Base-by-base conservation (phyloP, 2,797 vertebrate genomes). In the Synanceia verrucosa region DNA sequence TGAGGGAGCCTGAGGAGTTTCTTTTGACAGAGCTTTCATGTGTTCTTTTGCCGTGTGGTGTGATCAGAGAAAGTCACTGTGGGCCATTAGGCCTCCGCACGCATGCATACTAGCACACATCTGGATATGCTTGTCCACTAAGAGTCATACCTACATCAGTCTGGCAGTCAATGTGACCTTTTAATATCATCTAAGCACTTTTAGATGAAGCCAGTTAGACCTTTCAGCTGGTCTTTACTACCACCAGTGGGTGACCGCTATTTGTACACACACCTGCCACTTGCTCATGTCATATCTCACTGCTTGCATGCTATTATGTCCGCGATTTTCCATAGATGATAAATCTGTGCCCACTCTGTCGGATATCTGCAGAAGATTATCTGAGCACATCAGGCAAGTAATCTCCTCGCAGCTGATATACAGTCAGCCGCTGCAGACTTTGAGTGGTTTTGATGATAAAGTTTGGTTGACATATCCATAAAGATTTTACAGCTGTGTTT, bases 401-500 rank as follows among this genome's bases (percentile, higher is more conserved):
- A 50, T 66, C 31, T 53, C 33, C 65, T 44, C 21, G 18, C 11
- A 47, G 46, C 39, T 65, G 59, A 68, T 61, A 36, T 48, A 48
- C 14, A 34, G 37, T 79, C 61, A 55, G 58, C 62, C 43, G 33
- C 71, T 65, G 51, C 37, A 23, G 51, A 31, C 37, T 60, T 23
- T 12, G 26, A 68, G 55, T 33, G 37, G 61, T 37, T 53, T 48
- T 70, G 53, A 84, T 83, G 44, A 73, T 73, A 47, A 76, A 57
- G 63, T 56, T 59, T 43, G 53, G 78, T 41, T 46, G 69, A 91
- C 82, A 87, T 51, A 84, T 62, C 66, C 86, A 88, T 85, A 89
- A 89, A 88, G 82, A 80, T 81, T 91, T 91, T 85, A 88, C 63
- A 69, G 82, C 78, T 78, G 62, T 79, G 83, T 83, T 87, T 66